Base-by-base conservation (phyloP, 92 coral and sea anemone genomes). In the Phenganax stokvisi region DNA sequence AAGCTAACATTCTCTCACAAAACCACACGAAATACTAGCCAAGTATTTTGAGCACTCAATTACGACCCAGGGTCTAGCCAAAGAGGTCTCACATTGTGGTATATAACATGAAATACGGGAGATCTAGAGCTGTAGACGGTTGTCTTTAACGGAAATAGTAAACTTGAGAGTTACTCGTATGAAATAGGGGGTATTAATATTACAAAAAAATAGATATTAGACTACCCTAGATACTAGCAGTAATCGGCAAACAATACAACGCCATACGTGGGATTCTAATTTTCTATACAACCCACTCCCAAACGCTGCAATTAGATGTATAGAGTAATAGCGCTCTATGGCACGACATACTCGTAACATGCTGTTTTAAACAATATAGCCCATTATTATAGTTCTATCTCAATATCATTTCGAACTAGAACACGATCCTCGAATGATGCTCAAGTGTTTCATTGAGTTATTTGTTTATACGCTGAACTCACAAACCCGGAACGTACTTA, bases 331-430 rank as follows among this genome's bases (percentile, higher is more conserved):
- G 53, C 10, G 9, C 31, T 13, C 10, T 11, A 8, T 64, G 70
- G 16, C 73, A 68, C 73, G 73, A 68, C 31, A 68, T 51, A 10
- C 53, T 0, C 53, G 6, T 68, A 11, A 53, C 73, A 53, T 68
- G 73, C 73, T 68, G 73, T 37, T 68, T 28, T 37, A 52, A 37
- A 68, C 73, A 68, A 68, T 68, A 37, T 68, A 68, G 12, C 73
- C 73, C 12, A 52, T 68, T 68, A 68, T 68, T 68, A 37, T 37
- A 37, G 47, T 37, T 37, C 47, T 37, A 37, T 13, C 8, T 61
- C 67, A 61, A 0, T 12, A 13, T 28, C 6, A 61, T 61, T 15
- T 61, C 13, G 7, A 61, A 28, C 30, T 61, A 17, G 6, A 17
- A 61, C 27, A 17, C 25, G 25, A 61, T 12, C 67, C 25, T 61